Conservation (phyloP, 1,140 invertebrate species). For the Penaeus chinensis region DNA sequence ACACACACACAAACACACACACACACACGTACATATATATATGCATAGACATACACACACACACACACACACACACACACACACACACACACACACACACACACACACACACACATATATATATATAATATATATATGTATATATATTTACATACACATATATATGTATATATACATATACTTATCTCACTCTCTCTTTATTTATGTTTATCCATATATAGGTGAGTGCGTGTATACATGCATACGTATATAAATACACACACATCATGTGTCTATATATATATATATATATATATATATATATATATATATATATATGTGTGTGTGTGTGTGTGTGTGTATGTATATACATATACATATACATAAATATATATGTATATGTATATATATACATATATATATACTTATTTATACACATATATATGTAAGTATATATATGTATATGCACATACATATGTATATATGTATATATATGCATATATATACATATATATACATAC, state of each 20-base stretch:
- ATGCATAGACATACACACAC: constrained; percentile 7
- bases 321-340: too few relatives aligned
- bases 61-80: background rate
- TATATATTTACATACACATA: background rate
- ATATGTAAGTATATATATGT: too few relatives aligned
- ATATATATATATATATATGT: too few relatives aligned
- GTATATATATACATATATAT: too few relatives aligned
- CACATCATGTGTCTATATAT: background rate
- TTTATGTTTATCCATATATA: background rate
- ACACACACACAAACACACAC: background rate
- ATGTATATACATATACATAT: too few relatives aligned
- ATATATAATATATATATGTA: background rate
- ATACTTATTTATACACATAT: too few relatives aligned
- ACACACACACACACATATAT: background rate
- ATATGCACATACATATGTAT: too few relatives aligned
- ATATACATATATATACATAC: too few relatives aligned
- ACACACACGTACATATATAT: background rate
- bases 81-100: constrained; percentile 19
- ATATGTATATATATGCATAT: too few relatives aligned
- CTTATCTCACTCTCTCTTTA: background rate
- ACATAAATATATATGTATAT: too few relatives aligned
- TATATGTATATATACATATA: background rate
- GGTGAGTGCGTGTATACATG: background rate
- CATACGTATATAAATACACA: background rate
- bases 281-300: too few relatives aligned